A percentile compares a stretch with the other conserved stretches of the same genome.
phyloP scores from a whole-genome alignment of 2,888 invertebrate species.

The Dynastes grantii region DNA sequence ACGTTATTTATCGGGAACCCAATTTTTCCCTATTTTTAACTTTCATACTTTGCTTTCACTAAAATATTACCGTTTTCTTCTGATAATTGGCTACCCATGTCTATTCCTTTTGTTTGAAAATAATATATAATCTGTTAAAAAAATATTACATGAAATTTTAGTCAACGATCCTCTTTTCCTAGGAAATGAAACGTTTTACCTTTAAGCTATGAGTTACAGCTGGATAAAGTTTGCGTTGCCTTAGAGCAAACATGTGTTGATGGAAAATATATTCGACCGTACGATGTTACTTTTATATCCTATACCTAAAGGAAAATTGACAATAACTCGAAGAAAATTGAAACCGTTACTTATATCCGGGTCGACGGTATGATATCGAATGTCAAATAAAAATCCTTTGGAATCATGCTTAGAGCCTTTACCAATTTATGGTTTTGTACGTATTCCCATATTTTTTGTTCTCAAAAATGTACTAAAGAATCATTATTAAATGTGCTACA shows the following conservation, averaged over 20 bases:
- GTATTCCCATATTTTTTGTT: too few species aligned
- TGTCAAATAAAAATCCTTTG: constrained; percentile 20
- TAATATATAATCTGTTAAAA: not conserved
- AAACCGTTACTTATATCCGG: constrained; percentile 47
- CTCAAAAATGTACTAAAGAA: too few species aligned
- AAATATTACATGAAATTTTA: not conserved
- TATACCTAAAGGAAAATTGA: constrained; percentile 49
- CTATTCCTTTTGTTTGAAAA: too few species aligned
- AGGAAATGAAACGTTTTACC: not conserved
- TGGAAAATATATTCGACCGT: constrained; percentile 29
- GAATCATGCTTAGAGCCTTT: not conserved
- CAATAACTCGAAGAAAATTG: constrained; percentile 50
- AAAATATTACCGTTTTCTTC: not conserved
- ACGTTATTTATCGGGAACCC: too few species aligned
- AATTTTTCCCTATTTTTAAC: too few species aligned
- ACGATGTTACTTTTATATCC: constrained; percentile 14
- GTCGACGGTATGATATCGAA: constrained; percentile 24
- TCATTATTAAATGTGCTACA: too few species aligned
- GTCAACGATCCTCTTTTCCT: not conserved
- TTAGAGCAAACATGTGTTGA: constrained; percentile 50
- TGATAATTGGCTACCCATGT: not conserved
- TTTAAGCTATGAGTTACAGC: constrained; percentile 33
- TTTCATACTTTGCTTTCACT: too few species aligned
- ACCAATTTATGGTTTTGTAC: not conserved
- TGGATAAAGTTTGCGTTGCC: constrained; percentile 26